These are phyloP conservation scores for Coptodon rendalli DNA, from an alignment of 2,113 vertebrate species.

Conservation along the genomic window DNA sequence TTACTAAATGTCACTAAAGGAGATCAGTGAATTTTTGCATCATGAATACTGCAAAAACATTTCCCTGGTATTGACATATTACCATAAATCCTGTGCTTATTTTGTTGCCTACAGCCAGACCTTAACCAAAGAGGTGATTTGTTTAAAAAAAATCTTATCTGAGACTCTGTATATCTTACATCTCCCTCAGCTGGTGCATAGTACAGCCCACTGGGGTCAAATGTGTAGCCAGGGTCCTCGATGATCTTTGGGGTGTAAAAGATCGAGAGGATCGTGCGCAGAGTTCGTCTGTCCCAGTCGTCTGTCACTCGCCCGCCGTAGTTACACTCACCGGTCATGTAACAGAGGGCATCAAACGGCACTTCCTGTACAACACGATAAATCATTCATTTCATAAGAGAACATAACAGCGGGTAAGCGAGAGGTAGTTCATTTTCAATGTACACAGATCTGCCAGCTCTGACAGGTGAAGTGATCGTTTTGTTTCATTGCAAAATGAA, in stretches of 20 bases:
- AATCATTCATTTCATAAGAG: not conserved
- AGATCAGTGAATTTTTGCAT: not conserved
- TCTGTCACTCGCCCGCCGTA: constrained; percentile 84
- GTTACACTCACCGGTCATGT: constrained; percentile 84
- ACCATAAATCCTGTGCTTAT: not conserved
- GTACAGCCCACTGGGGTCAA: constrained; percentile 82
- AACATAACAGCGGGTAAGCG: not conserved
- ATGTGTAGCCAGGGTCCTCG: constrained; percentile 68
- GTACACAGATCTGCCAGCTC: not conserved
- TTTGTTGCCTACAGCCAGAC: not conserved
- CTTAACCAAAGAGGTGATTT: not conserved
- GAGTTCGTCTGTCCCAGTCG: constrained; percentile 81
- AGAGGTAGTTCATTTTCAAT: not conserved
- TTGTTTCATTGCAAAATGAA: not conserved
- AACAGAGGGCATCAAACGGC: constrained; percentile 79
- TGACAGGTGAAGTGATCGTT: not conserved
- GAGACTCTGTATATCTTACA: constrained; percentile 19
- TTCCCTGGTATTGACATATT: not conserved
- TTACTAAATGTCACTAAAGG: not conserved
- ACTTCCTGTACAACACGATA: constrained; percentile 61
- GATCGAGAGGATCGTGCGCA: constrained; percentile 77
- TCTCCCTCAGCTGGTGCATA: constrained; percentile 59
- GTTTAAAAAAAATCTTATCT: not conserved
- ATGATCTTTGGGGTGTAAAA: constrained; percentile 73
- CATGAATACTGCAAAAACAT: not conserved